Conservation (phyloP, 2,888 invertebrate genomes). For the Venusia cambrica region DNA sequence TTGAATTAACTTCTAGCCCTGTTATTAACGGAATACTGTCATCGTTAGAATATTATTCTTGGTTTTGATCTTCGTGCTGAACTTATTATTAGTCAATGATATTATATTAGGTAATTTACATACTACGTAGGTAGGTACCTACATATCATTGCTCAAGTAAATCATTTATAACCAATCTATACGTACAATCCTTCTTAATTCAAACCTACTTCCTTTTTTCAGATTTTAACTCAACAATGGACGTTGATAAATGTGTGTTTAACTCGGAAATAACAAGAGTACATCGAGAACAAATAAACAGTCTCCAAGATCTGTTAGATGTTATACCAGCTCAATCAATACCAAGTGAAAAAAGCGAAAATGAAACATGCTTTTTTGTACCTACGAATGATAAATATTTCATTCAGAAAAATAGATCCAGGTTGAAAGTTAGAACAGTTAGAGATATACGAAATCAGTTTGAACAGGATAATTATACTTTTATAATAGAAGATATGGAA, state of each 20-base stretch:
- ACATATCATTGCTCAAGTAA: too few species aligned
- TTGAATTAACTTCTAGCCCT: too few species aligned
- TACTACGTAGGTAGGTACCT: too few species aligned
- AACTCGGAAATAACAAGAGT: conserved; percentile 52
- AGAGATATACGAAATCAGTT: conserved; percentile 55
- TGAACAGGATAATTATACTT: conserved; percentile 56
- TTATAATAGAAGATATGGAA: conserved; percentile 52
- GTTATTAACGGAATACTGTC: too few species aligned
- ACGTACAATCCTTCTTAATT: too few species aligned
- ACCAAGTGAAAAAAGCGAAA: conserved; percentile 27
- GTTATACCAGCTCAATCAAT: conserved; percentile 48
- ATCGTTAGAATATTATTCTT: too few species aligned
- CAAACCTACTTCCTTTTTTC: too few species aligned
- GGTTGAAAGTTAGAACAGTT: conserved; percentile 63
- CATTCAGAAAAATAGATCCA: conserved; percentile 55
- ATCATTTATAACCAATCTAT: too few species aligned
- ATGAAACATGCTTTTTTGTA: conserved; percentile 43
- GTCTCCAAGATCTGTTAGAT: conserved; percentile 54
- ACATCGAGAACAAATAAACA: conserved; percentile 38
- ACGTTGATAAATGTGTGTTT: conserved; percentile 46
- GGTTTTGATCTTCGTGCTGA: too few species aligned
- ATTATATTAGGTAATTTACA: too few species aligned
- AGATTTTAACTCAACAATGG: conserved; percentile 25
- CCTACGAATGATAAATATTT: conserved; percentile 57
- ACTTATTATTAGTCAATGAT: too few species aligned